These are phyloP conservation scores for Polyodon spathula DNA, from an alignment of 2,113 vertebrate genomes.

Conservation along the genomic window DNA sequence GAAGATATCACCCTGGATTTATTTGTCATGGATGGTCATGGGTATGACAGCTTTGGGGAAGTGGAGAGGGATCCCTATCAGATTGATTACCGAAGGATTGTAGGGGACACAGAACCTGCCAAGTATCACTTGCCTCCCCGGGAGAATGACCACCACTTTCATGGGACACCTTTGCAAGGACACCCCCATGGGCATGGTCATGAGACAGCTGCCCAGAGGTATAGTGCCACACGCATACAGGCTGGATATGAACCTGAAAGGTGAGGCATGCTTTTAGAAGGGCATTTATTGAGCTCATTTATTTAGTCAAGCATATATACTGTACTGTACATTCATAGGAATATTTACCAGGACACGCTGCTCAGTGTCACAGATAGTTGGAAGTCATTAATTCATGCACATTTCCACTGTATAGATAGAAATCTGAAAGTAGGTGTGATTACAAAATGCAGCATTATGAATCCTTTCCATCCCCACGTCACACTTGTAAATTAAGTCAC, in stretches of 20 bases:
- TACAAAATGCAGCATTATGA: too few species aligned
- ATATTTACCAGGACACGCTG: too few species aligned
- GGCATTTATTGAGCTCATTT: neutral
- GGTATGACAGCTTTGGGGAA: slow-evolving; percentile 50
- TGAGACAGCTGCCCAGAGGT: slow-evolving; percentile 74
- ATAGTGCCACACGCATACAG: slow-evolving; percentile 67
- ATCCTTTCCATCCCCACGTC: too few species aligned
- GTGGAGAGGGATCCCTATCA: slow-evolving; percentile 53
- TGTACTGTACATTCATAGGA: neutral
- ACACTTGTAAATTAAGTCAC: too few species aligned
- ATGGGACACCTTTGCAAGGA: slow-evolving; percentile 26
- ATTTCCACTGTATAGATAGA: too few species aligned
- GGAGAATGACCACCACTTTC: slow-evolving; percentile 40
- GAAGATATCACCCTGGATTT: slow-evolving; percentile 46
- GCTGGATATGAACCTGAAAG: slow-evolving; percentile 70
- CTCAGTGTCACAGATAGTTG: too few species aligned
- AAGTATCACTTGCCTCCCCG: slow-evolving; percentile 41
- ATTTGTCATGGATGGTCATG: slow-evolving; percentile 56
- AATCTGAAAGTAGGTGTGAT: too few species aligned
- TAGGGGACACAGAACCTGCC: slow-evolving; percentile 47
- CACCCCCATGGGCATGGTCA: slow-evolving; percentile 42
- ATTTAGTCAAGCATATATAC: neutral
- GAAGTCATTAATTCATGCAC: too few species aligned
- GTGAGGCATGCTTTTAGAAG: slow-evolving; percentile 43
- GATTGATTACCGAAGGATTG: slow-evolving; percentile 58